A percentile compares a stretch with the other conserved stretches of the same genome.
Evolutionary conservation across 1,140 invertebrate species (phyloP).

Genomic region (Pseudoatta argentina): DNA sequence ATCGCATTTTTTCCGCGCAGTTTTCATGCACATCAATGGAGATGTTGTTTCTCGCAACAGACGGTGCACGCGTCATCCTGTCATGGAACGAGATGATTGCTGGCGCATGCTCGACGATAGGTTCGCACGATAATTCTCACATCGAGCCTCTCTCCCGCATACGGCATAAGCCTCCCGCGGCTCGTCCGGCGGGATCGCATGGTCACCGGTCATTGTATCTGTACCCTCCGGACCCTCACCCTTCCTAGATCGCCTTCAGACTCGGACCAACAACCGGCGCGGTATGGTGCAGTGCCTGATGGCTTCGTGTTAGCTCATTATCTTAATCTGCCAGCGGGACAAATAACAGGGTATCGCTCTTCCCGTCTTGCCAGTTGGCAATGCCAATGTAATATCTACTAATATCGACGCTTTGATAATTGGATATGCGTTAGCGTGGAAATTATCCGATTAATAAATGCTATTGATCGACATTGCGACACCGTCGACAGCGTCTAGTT

Average conservation of each 20-base stretch:
- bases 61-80: conserved; percentile 34
- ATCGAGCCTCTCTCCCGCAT: conserved; percentile 56
- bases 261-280: conserved; percentile 16
- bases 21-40: neutral
- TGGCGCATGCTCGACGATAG: conserved; percentile 62
- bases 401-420: conserved; percentile 6
- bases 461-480: neutral
- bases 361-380: conserved; percentile 8
- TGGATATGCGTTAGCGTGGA: neutral
- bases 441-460: conserved; percentile 16
- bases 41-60: conserved; percentile 8
- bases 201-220: conserved; percentile 74
- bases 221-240: conserved; percentile 54
- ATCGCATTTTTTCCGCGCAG: neutral
- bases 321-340: conserved; percentile 78
- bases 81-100: conserved; percentile 56
- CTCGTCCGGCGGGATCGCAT: conserved; percentile 71
- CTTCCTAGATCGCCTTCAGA: conserved; percentile 27
- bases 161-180: conserved; percentile 56
- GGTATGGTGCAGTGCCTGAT: conserved; percentile 27
- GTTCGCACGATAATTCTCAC: conserved; percentile 74
- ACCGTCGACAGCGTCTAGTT: neutral
- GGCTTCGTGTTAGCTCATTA: conserved; percentile 76
- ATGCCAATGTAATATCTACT: conserved; percentile 10
- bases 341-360: conserved; percentile 74